phyloP scores from a whole-genome alignment of 2,888 invertebrate species.

The Apamea monoglypha region DNA sequence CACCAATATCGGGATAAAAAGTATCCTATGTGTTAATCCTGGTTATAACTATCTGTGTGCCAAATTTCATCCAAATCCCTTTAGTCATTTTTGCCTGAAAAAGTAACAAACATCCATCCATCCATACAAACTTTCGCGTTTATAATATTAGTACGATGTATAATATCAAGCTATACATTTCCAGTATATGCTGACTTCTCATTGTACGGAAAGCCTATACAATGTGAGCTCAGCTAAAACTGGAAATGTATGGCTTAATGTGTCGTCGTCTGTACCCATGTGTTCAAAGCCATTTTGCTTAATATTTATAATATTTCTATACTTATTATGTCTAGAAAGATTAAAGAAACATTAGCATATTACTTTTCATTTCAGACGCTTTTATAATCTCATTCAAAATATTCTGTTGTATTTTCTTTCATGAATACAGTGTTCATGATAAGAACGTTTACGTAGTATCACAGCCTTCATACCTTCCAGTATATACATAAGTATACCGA shows the following conservation, averaged over 20 bases:
- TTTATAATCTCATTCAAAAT: not conserved
- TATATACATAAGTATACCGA: not conserved
- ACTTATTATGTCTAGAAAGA: not conserved
- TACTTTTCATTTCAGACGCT: not conserved
- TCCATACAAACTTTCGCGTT: too few species aligned
- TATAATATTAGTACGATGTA: too few species aligned
- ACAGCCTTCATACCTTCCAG: not conserved
- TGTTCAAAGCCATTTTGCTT: not conserved
- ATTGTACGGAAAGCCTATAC: not conserved
- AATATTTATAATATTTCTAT: not conserved
- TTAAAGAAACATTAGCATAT: not conserved
- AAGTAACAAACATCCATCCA: too few species aligned
- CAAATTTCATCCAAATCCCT: too few species aligned
- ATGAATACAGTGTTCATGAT: constrained; percentile 16
- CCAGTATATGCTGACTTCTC: not conserved
- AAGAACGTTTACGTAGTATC: constrained; percentile 20
- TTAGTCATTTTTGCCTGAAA: too few species aligned
- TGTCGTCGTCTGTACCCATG: not conserved
- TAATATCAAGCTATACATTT: not conserved
- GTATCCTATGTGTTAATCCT: too few species aligned
- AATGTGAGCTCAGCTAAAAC: not conserved
- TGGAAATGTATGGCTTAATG: not conserved
- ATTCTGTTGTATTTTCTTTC: constrained; percentile 12
- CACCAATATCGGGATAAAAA: too few species aligned
- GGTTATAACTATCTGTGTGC: too few species aligned